phyloP scores from a whole-genome alignment of 2,113 vertebrate species.

The Oreamnos americanus region DNA sequence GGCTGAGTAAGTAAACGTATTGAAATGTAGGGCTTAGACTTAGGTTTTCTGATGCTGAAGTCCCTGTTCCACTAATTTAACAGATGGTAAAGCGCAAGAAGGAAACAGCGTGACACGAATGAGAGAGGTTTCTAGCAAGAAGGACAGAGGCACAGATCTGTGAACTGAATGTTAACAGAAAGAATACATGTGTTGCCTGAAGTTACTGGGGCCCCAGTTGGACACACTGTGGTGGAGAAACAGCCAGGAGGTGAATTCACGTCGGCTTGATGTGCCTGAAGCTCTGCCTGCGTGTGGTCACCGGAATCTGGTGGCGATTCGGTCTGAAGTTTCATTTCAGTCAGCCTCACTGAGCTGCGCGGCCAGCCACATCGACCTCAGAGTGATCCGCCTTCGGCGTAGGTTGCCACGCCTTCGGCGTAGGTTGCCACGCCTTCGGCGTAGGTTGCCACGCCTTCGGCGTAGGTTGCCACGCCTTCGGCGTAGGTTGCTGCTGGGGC shows the following conservation, averaged over 20 bases:
- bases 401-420: neutral
- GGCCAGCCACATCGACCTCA: rapidly evolving
- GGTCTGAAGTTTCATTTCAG: neutral
- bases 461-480: neutral
- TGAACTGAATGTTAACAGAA: neutral
- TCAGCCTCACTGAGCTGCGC: neutral
- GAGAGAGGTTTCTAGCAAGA: neutral
- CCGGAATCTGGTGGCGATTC: neutral
- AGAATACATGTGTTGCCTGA: neutral
- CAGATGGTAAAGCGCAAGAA: neutral
- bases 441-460: neutral
- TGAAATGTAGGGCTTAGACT: neutral
- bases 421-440: neutral
- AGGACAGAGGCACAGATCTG: neutral
- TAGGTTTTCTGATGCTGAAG: neutral
- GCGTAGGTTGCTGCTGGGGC: neutral
- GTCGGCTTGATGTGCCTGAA: neutral
- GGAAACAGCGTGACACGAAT: neutral
- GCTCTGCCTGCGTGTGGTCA: neutral
- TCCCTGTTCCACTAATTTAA: neutral
- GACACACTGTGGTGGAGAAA: neutral
- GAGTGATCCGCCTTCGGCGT: neutral
- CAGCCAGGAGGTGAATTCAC: neutral
- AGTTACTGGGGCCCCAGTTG: neutral
- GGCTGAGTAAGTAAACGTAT: neutral